phyloP scores from a whole-genome alignment of 2,888 invertebrate species.

The Lithosia quadra region DNA sequence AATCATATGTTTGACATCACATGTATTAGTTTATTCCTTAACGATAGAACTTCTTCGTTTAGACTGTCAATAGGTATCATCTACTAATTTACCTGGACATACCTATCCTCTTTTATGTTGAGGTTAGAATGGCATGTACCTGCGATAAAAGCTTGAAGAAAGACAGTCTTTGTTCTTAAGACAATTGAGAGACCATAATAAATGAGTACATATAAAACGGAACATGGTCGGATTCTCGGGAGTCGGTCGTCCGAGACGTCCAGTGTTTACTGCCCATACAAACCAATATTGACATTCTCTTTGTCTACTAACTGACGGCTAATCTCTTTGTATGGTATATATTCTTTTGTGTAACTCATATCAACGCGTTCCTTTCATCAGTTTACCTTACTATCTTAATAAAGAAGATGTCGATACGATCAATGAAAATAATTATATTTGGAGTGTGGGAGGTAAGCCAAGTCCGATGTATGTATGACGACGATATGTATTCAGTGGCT shows the following conservation, averaged over 20 bases:
- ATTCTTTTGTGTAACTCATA: conserved; percentile 69
- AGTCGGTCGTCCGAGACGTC: conserved; percentile 66
- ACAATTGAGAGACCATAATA: conserved; percentile 65
- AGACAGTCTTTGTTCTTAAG: conserved; percentile 69
- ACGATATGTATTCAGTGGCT: not conserved
- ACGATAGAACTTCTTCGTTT: not conserved
- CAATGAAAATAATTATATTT: not conserved
- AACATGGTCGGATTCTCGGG: conserved; percentile 73
- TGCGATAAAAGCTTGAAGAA: conserved; percentile 44
- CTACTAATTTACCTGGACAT: not conserved
- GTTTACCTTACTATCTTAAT: conserved; percentile 25
- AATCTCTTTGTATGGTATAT: conserved; percentile 75
- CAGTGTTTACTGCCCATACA: conserved; percentile 76
- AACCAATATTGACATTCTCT: conserved; percentile 83
- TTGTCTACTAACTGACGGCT: conserved; percentile 79
- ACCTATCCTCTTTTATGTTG: conserved; percentile 13
- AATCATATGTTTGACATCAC: conserved; percentile 20
- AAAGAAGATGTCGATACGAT: not conserved
- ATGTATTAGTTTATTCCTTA: conserved; percentile 5
- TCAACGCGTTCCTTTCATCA: conserved; percentile 50
- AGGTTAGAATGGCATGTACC: conserved; percentile 17
- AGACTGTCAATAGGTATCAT: not conserved
- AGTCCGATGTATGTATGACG: not conserved
- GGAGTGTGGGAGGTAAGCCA: not conserved
- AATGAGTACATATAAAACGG: conserved; percentile 59